Percentiles rank a stretch among this genome's conserved stretches.
Evolutionary conservation across 2,888 invertebrate species (phyloP).

Genomic region (Hirtodrosophila trivittata): DNA sequence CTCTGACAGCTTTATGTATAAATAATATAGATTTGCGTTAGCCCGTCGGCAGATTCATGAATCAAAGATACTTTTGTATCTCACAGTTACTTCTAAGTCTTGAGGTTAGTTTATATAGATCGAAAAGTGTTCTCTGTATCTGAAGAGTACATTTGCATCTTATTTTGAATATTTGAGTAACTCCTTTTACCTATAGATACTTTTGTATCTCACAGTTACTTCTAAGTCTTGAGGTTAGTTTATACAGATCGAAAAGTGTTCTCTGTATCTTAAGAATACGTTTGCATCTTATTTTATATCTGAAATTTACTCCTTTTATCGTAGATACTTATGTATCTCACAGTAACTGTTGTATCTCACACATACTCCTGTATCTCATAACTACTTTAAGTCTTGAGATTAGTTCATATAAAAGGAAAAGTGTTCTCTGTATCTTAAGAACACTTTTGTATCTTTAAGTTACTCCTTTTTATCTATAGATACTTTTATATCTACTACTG

Average conservation of each 20-base stretch:
- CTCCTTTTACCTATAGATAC: not conserved
- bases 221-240: not conserved
- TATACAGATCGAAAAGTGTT: not conserved
- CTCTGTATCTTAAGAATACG: not conserved
- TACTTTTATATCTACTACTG: not conserved
- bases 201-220: not conserved
- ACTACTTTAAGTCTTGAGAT: not conserved
- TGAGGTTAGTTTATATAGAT: not conserved
- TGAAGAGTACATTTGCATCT: not conserved
- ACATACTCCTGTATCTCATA: not conserved
- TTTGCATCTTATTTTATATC: slow-evolving; percentile 1
- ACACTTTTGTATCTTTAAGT: not conserved
- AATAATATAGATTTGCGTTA: not conserved
- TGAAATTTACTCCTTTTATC: no score
- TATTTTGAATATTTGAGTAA: no score
- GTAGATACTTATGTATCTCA: slow-evolving; percentile 5
- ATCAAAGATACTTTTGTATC: slow-evolving; percentile 1
- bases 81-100: no score
- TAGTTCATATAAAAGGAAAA: not conserved
- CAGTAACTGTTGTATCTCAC: not conserved
- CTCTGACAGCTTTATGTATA: not conserved
- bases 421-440: not conserved
- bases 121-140: not conserved
- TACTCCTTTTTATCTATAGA: slow-evolving; percentile 1
- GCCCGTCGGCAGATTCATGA: not conserved